Evolutionary conservation across 2,888 invertebrate genomes (phyloP), one percentile per base, ranked within the genome.

Genomic region (Drosophila infuscata): DNA sequence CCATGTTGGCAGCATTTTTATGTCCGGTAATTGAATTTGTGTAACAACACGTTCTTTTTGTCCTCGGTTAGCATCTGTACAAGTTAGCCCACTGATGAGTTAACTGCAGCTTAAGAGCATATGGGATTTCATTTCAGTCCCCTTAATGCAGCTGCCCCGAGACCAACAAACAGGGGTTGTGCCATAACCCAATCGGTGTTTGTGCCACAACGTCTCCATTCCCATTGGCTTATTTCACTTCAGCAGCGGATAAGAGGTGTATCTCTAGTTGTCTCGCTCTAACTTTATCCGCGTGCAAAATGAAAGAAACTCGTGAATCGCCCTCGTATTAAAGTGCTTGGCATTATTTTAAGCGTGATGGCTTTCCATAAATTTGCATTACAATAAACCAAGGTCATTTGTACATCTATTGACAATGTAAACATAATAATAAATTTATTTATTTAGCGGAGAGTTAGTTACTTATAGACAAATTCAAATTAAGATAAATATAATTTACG

Each of bases 251-350:
- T 86, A 81, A 74, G 46, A 57, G 64, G 30, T 32, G 48, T 11
- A n/a, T 43, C 63, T 48, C 72, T 70, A 56, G 79, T 82, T 67
- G 86, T 89, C 88, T 62, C 85, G 56, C 83, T 89, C 89, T 53
- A 20, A 69, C 85, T 20, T 81, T 87, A 89, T 89, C 89, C 88
- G 89, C 64, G 53, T 65, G 67, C 72, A 71, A 88, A 89, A 89
- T 89, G 87, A 83, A 81, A 70, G 87, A 75, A 64, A 65, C 43
- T 63, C 30, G 46, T 57, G 33, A 32, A 57, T 30, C 29, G 52
- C 60, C 62, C 49, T 53, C 57, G 17, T 17, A 46, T 73, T 75
- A 74, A 88, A 71, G 59, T 35, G 15, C 4, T 32, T 35, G 32
- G 17, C 51, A 41, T 41, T 56, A 15, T 62, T 49, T 66, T 1